These are phyloP conservation scores for Microctonus hyperodae DNA, from an alignment of 2,888 invertebrate species.

Conservation along the genomic window DNA sequence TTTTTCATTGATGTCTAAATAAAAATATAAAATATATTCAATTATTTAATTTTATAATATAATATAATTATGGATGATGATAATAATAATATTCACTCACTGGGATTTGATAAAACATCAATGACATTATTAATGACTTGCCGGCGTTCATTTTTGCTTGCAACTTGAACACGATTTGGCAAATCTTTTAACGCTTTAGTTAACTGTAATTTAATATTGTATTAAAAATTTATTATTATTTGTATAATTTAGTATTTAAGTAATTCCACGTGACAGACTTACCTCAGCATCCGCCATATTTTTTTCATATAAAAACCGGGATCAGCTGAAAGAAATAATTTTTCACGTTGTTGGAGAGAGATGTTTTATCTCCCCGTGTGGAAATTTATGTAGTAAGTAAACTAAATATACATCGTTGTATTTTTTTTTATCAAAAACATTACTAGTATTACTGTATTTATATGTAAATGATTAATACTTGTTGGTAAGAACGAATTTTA, in stretches of 20 bases:
- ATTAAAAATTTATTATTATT: conserved; percentile 36
- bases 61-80: no score
- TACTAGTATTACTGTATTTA: no score
- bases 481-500: no score
- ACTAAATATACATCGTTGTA: no score
- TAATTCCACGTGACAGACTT: conserved; percentile 64
- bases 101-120: conserved; percentile 75
- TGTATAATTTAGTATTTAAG: conserved; percentile 40
- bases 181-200: conserved; percentile 76
- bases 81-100: conserved; percentile 63
- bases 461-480: no score
- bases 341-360: conserved; percentile 1
- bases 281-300: conserved; percentile 78
- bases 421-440: no score
- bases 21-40: conserved; percentile 27
- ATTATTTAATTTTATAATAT: no score
- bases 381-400: no score
- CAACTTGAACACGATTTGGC: conserved; percentile 75
- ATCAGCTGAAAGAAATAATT: conserved; percentile 13
- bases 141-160: conserved; percentile 75
- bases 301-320: conserved; percentile 46
- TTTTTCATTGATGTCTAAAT: conserved; percentile 78
- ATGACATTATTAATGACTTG: conserved; percentile 74
- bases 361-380: no score
- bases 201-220: conserved; percentile 65